phyloP scores from a whole-genome alignment of 2,888 invertebrate species.

The Xylocampa areola region DNA sequence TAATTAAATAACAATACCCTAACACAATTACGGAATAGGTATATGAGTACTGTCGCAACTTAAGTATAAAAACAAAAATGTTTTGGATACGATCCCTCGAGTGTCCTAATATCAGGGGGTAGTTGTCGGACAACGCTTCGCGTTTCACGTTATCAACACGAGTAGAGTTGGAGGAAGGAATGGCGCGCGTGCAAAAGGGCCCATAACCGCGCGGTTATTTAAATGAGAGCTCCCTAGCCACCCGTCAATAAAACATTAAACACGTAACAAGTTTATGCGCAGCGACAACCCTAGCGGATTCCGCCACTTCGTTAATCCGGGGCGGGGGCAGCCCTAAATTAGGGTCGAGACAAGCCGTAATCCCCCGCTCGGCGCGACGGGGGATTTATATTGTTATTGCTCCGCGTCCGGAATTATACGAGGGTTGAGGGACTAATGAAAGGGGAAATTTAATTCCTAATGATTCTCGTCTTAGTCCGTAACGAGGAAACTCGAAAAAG shows the following conservation, averaged over 20 bases:
- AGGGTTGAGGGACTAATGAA: constrained; percentile 90
- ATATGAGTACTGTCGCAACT: no score
- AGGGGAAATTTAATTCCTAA: constrained; percentile 90
- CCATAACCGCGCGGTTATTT: constrained; percentile 78
- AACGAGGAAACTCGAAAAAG: constrained; percentile 90
- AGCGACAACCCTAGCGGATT: constrained; percentile 90
- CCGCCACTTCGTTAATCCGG: constrained; percentile 90
- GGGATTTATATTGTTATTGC: constrained; percentile 90
- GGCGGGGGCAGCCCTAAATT: constrained; percentile 90
- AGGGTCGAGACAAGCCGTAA: constrained; percentile 90
- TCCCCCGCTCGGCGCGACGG: constrained; percentile 90
- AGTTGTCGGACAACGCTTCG: constrained; percentile 38
- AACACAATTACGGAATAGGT: no score
- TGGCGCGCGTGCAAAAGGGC: constrained; percentile 57
- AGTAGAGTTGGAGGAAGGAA: constrained; percentile 20
- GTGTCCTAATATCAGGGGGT: constrained; percentile 25
- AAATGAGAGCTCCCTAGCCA: constrained; percentile 87
- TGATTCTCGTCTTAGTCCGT: constrained; percentile 90
- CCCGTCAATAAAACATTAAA: constrained; percentile 90
- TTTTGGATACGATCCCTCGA: constrained; percentile 10
- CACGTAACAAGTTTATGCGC: constrained; percentile 90
- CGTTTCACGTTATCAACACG: constrained; percentile 46
- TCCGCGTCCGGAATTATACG: constrained; percentile 90
- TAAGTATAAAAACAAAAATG: no score
- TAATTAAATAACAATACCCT: no score